Evolutionary conservation across 2,888 invertebrate species (phyloP), one percentile per base, ranked within the genome.

Genomic region (Timema podura): DNA sequence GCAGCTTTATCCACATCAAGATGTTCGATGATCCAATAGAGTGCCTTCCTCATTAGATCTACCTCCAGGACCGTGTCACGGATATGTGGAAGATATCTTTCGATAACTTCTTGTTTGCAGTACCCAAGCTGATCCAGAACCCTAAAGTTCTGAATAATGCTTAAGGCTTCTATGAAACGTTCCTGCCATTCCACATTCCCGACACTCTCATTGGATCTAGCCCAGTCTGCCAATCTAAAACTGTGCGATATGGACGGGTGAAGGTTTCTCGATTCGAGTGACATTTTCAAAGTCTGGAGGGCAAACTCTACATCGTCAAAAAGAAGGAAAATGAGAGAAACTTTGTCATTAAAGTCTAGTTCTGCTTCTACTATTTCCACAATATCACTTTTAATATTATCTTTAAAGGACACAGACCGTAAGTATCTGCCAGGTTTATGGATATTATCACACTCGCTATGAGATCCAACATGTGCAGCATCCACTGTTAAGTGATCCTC

Each of bases 81-180:
- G 45, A 79, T 76, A n/a, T 81, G 78, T 2, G 83, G 82, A 45
- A 82, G 73, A 72, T 80, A 82, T 49, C 79, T 75, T 10, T 74
- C 69, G 1, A 76, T 75, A 51, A 82, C 64, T 11, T 80, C 79
- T 11, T 67, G 13, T 68, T 75, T 73, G 15, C 5, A 64, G 70
- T 48, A 77, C 44, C 84, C 83, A 9, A 85, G 70, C 71, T 81
- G 81, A 9, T 78, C 77, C 45, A 85, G 67, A 6, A 82, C 77
- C 68, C 76, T 74, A 48, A 78, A 79, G 73, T 83, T 82, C 70
- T 83, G 80, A 13, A 87, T 82, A 30, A 86, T 82, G 70, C 82
- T 80, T 30, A 87, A 74, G 0, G 84, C 84, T 79, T 87, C 87
- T 0, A 87, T 70, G 1, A 87, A 73, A 73, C 80, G 79, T 0